A percentile compares a stretch with the other conserved stretches of the same genome.
phyloP scores from a whole-genome alignment of 64 coral and sea anemone genomes.

The Porites lutea region DNA sequence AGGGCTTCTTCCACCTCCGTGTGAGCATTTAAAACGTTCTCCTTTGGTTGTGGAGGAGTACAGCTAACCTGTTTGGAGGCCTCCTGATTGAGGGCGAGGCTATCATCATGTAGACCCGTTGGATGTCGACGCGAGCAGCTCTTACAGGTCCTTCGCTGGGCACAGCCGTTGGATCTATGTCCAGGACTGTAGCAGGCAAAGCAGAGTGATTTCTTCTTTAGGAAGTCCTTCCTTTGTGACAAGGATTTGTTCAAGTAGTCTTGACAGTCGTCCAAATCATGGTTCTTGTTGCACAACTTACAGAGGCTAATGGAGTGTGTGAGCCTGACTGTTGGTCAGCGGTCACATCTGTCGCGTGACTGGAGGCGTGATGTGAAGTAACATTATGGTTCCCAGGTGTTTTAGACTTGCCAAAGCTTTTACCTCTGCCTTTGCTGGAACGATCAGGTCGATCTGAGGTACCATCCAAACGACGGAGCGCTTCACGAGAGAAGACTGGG shows the following conservation, averaged over 20 bases:
- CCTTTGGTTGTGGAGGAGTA: not conserved
- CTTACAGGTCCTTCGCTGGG: constrained; percentile 52
- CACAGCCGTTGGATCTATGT: constrained; percentile 63
- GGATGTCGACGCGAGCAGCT: constrained; percentile 78
- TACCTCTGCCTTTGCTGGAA: no score
- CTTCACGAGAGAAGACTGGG: constrained; percentile 25
- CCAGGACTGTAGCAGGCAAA: constrained; percentile 24
- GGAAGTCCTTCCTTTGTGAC: no score
- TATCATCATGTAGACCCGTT: constrained; percentile 73
- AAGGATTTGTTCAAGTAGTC: no score
- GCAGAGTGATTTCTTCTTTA: not conserved
- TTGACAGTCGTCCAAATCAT: no score
- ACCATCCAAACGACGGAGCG: constrained; percentile 27
- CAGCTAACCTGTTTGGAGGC: not conserved
- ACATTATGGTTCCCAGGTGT: no score
- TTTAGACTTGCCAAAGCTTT: no score
- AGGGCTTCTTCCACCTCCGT: constrained; percentile 5
- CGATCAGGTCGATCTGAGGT: no score
- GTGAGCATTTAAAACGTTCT: not conserved
- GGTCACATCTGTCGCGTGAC: no score
- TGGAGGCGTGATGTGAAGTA: no score
- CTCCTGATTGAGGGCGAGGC: constrained; percentile 10
- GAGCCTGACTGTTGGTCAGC: no score
- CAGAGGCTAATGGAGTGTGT: no score
- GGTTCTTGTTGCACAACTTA: no score